Evolutionary conservation across 2,113 vertebrate genomes (phyloP).

Genomic region (Puntigrus tetrazona): DNA sequence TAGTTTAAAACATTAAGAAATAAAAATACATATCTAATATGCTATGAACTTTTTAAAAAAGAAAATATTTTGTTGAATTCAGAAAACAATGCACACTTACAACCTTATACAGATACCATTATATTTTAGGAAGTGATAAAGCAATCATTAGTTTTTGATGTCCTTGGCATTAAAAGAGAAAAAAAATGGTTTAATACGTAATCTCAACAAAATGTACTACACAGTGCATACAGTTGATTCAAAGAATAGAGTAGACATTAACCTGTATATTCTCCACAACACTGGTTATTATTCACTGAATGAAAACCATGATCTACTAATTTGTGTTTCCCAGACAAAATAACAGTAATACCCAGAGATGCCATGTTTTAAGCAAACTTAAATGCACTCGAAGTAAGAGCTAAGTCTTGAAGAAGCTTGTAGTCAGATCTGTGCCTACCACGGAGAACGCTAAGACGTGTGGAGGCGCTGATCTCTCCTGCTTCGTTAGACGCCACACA

Average conservation of each 20-base stretch:
- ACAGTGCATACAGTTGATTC: neutral
- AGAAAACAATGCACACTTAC: neutral
- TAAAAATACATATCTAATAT: too few species aligned
- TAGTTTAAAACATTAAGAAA: too few species aligned
- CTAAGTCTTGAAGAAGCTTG: neutral
- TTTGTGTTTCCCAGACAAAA: neutral
- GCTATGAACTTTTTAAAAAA: neutral
- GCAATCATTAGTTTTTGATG: neutral
- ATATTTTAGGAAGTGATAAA: neutral
- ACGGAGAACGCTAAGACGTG: conserved; percentile 90
- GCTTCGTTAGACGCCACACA: conserved; percentile 94
- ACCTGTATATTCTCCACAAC: neutral
- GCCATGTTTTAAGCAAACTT: neutral
- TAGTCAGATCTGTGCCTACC: conserved; percentile 76
- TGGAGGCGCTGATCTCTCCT: conserved; percentile 93
- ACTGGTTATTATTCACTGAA: neutral
- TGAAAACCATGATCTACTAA: neutral
- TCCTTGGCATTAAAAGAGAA: neutral
- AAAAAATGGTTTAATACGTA: neutral
- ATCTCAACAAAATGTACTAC: neutral
- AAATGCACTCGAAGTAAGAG: neutral
- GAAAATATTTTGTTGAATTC: neutral
- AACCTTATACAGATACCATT: neutral
- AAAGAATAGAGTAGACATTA: neutral
- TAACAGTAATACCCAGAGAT: neutral